Conservation (phyloP, 2,797 vertebrate genomes). For the Eleutherodactylus coqui region DNA sequence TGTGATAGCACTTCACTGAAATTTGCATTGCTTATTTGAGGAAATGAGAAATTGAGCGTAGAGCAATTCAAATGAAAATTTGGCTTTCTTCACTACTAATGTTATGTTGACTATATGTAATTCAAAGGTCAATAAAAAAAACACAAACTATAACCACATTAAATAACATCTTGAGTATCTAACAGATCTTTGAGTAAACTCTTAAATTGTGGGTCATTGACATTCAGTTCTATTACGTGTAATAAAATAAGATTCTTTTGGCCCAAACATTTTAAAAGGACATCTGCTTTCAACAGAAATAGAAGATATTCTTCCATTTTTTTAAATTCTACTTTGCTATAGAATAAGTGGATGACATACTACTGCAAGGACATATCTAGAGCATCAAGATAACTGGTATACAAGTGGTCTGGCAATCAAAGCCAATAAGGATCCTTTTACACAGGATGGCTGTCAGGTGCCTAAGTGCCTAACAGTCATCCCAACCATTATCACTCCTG, state of each 20-base stretch:
- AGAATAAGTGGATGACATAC: not conserved
- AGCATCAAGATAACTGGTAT: not conserved
- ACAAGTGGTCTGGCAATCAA: not conserved
- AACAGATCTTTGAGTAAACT: not conserved
- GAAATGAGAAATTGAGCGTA: conserved; percentile 49
- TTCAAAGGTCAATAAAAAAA: conserved; percentile 46
- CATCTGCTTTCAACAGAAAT: not conserved
- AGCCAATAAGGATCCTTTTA: not conserved
- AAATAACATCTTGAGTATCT: conserved; percentile 15
- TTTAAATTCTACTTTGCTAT: not conserved
- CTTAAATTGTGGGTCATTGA: not conserved
- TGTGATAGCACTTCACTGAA: conserved; percentile 43
- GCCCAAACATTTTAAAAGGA: not conserved
- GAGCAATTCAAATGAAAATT: conserved; percentile 43
- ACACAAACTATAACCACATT: conserved; percentile 23
- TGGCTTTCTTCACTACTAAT: conserved; percentile 17
- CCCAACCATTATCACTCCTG: too few species aligned
- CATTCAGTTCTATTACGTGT: not conserved
- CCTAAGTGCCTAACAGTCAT: too few species aligned
- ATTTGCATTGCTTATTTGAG: conserved; percentile 42
- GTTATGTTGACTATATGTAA: conserved; percentile 24
- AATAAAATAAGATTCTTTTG: not conserved
- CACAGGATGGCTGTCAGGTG: too few species aligned
- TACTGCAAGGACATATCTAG: not conserved
- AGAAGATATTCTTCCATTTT: not conserved